These are phyloP conservation scores for Phainopepla nitens DNA, from an alignment of 2,113 vertebrate genomes.

Conservation along the genomic window DNA sequence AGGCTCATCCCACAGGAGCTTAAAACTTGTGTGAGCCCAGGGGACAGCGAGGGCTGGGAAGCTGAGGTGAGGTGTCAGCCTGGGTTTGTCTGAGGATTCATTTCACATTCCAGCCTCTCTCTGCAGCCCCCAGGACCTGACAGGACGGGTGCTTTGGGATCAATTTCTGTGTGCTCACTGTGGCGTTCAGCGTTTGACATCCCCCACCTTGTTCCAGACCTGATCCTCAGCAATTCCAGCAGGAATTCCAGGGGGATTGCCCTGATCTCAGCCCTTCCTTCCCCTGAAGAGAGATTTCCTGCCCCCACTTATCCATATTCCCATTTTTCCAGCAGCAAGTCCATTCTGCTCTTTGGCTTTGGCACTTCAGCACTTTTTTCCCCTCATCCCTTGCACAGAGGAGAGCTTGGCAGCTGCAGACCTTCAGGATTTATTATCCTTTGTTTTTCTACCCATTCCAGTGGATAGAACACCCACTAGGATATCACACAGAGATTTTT, in stretches of 20 bases:
- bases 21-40: neutral
- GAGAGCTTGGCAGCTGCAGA: neutral
- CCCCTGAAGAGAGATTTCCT: neutral
- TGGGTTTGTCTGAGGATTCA: neutral
- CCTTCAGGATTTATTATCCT: neutral
- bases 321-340: neutral
- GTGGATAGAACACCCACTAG: neutral
- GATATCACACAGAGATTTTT: neutral
- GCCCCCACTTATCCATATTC: neutral
- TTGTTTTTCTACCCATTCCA: neutral
- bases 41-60: neutral
- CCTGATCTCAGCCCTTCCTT: neutral
- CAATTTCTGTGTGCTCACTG: fast-evolving
- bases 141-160: neutral
- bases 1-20: neutral
- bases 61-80: neutral
- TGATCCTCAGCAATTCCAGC: neutral
- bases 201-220: neutral
- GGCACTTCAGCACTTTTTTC: neutral
- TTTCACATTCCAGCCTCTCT: neutral
- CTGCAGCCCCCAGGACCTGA: neutral
- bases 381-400: neutral
- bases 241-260: no score
- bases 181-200: neutral
- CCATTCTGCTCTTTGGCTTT: neutral